A percentile compares a stretch with the other conserved stretches of the same genome.
phyloP scores from a whole-genome alignment of 2,888 invertebrate genomes.

The Drosophila cracens region DNA sequence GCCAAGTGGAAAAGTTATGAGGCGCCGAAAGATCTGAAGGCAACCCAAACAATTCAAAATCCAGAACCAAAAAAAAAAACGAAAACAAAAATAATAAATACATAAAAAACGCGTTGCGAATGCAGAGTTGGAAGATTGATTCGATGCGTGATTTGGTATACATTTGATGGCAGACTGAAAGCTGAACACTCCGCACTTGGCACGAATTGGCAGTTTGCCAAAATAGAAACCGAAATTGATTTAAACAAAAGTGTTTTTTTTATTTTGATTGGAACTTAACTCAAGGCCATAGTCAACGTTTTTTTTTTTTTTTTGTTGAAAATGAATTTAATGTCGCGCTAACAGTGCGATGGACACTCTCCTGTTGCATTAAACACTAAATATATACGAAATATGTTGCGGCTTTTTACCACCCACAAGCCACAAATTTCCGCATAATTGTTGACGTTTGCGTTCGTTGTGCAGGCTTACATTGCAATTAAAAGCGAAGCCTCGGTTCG shows the following conservation, averaged over 20 bases:
- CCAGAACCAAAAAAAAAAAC: not conserved
- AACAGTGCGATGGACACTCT: not conserved
- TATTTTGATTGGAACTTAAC: not conserved
- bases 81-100: not conserved
- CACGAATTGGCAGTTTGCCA: conserved; percentile 3
- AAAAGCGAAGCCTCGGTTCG: conserved; percentile 19
- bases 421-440: conserved; percentile 21
- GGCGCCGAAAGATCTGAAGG: conserved; percentile 51
- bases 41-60: conserved; percentile 45
- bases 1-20: conserved; percentile 59
- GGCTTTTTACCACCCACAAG: not conserved
- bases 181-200: not conserved
- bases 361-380: not conserved
- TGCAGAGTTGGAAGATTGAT: conserved; percentile 14
- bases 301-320: not conserved
- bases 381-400: not conserved
- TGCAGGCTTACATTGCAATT: conserved; percentile 15
- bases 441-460: conserved; percentile 12
- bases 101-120: conserved; percentile 18
- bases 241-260: not conserved
- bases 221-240: not conserved
- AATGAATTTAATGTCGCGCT: not conserved
- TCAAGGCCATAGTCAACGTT: not conserved
- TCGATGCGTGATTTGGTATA: conserved; percentile 25
- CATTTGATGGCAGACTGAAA: conserved; percentile 9